Evolutionary conservation across 2,888 invertebrate species (phyloP).

Genomic region (Notodonta ziczac): DNA sequence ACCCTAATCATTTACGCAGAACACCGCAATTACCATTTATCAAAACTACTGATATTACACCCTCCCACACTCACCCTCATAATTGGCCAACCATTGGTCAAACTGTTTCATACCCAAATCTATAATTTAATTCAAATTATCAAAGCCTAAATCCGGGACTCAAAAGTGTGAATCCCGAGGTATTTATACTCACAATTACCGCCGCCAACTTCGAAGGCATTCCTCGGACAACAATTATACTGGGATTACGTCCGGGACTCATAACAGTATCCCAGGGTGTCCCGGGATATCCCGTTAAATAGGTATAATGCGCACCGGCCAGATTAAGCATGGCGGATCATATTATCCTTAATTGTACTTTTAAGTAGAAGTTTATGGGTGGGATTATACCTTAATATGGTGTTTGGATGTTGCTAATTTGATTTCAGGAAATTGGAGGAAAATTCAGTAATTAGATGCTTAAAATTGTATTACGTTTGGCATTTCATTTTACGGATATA

Average conservation of each 20-base stretch:
- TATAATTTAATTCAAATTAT: conserved; percentile 47
- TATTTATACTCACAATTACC: conserved; percentile 62
- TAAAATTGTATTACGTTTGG: conserved; percentile 7
- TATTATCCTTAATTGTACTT: conserved; percentile 75
- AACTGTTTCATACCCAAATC: conserved; percentile 31
- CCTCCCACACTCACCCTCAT: conserved; percentile 11
- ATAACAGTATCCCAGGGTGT: conserved; percentile 69
- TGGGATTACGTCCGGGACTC: conserved; percentile 74
- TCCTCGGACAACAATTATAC: conserved; percentile 79
- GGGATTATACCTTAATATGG: conserved; percentile 44
- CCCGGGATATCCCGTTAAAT: conserved; percentile 74
- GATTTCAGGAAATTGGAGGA: conserved; percentile 25
- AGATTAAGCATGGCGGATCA: conserved; percentile 74
- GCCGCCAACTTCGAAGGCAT: conserved; percentile 67
- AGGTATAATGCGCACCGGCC: conserved; percentile 72
- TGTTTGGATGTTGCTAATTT: conserved; percentile 42
- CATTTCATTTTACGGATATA: conserved; percentile 1
- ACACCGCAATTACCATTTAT: conserved; percentile 6
- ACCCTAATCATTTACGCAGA: conserved; percentile 7
- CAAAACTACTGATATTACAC: conserved; percentile 8
- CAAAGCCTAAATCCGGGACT: conserved; percentile 30
- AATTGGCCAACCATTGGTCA: conserved; percentile 16
- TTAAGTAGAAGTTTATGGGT: conserved; percentile 71
- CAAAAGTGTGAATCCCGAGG: conserved; percentile 51
- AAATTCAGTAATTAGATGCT: conserved; percentile 21